Conservation (phyloP, 35 echinoderm and acorn worm species). For the Acanthaster planci region DNA sequence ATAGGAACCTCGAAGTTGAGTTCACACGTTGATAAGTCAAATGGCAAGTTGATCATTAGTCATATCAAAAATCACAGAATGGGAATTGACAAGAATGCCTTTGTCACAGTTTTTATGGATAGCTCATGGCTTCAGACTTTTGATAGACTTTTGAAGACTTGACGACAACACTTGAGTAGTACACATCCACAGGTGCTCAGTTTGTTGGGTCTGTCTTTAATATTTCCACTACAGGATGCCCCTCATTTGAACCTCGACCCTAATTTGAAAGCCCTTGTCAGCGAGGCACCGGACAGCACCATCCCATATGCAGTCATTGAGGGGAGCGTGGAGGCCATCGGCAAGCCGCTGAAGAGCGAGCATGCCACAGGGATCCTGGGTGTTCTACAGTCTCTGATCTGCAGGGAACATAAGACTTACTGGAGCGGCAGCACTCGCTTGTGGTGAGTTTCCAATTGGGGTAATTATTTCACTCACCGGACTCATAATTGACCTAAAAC, state of each 20-base stretch:
- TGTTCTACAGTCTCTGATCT: constrained; percentile 80
- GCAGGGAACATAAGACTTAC: constrained; percentile 92
- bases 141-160: too few relatives aligned
- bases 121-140: too few relatives aligned
- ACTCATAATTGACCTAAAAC: too few relatives aligned
- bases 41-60: too few relatives aligned
- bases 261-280: constrained; percentile 53
- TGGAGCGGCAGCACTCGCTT: constrained; percentile 91
- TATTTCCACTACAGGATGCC: constrained; percentile 77
- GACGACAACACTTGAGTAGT: too few relatives aligned
- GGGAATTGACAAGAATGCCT: too few relatives aligned
- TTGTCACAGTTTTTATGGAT: too few relatives aligned
- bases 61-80: too few relatives aligned
- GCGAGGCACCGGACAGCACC: constrained; percentile 61
- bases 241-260: constrained; percentile 64
- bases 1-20: too few relatives aligned
- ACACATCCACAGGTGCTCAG: too few relatives aligned
- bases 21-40: too few relatives aligned
- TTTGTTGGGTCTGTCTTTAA: not conserved
- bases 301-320: constrained; percentile 94
- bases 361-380: constrained; percentile 74
- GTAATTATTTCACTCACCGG: too few relatives aligned
- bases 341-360: constrained; percentile 61
- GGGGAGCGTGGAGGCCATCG: constrained; percentile 60
- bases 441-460: constrained; percentile 49